Percentiles rank a stretch among this genome's conserved stretches.
Conservation (phyloP, 1,140 invertebrate genomes). For the Magallana gigas region DNA sequence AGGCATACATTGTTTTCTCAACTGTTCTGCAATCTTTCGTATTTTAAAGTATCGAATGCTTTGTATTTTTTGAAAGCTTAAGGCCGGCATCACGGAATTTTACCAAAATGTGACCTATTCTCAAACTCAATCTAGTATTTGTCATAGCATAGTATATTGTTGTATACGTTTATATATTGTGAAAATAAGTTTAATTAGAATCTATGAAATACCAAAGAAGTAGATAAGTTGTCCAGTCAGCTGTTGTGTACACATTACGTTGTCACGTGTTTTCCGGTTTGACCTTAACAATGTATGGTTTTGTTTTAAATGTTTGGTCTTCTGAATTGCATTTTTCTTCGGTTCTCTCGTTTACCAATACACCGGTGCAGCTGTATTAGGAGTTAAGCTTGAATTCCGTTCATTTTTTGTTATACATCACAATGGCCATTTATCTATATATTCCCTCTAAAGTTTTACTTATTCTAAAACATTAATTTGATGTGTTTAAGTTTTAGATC, state of each 20-base stretch:
- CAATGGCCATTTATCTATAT: no score
- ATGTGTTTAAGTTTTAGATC: no score
- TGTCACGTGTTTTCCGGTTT: not conserved
- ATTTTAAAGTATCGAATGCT: not conserved
- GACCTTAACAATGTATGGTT: not conserved
- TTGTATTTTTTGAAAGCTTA: not conserved
- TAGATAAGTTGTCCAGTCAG: not conserved
- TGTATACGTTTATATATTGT: slow-evolving; percentile 1
- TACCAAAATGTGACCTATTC: slow-evolving; percentile 16
- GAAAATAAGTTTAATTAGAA: not conserved
- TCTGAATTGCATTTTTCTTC: not conserved
- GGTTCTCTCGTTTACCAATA: not conserved
- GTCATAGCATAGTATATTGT: not conserved
- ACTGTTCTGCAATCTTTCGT: not conserved
- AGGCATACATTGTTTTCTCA: not conserved
- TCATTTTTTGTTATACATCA: no score
- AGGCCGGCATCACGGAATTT: not conserved
- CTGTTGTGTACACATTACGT: slow-evolving; percentile 19
- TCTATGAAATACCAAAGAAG: slow-evolving; percentile 27
- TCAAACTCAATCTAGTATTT: not conserved
- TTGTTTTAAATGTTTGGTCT: not conserved
- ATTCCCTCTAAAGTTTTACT: no score
- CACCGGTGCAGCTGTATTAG: not conserved
- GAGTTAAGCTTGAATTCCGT: not conserved
- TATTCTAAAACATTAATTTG: no score